A percentile compares a stretch with the other conserved stretches of the same genome.
These are phyloP conservation scores for Hemithea aestivaria DNA, from an alignment of 2,888 invertebrate species.

Conservation along the genomic window DNA sequence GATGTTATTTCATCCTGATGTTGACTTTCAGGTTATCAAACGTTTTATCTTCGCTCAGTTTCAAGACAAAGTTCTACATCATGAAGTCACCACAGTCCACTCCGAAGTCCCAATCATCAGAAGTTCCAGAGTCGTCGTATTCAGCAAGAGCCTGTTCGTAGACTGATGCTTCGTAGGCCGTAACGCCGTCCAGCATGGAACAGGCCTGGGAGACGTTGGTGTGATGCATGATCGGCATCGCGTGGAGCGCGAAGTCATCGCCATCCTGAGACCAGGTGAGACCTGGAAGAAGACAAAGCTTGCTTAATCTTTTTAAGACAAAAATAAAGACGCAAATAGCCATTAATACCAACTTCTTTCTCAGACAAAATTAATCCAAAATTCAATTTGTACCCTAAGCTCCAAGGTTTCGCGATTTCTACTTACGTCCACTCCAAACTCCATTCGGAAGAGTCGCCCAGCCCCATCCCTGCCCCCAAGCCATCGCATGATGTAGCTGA, in stretches of 20 bases:
- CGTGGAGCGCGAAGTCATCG: slow-evolving; percentile 82
- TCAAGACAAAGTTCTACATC: slow-evolving; percentile 66
- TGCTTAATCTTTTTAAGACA: background rate
- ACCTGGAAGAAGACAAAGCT: slow-evolving; percentile 52
- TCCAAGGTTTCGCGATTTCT: slow-evolving; percentile 1
- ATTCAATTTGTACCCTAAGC: slow-evolving; percentile 2
- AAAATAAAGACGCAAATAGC: too few relatives aligned
- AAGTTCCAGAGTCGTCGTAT: slow-evolving; percentile 74
- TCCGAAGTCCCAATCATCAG: slow-evolving; percentile 84
- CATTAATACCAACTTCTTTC: too few relatives aligned
- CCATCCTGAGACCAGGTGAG: slow-evolving; percentile 83
- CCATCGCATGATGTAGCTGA: slow-evolving; percentile 67
- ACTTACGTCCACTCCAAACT: slow-evolving; percentile 77
- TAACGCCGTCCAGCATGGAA: slow-evolving; percentile 76
- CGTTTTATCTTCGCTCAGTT: background rate
- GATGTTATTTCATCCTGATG: too few relatives aligned
- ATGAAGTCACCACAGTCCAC: slow-evolving; percentile 86
- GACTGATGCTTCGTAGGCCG: slow-evolving; percentile 79
- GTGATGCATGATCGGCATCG: slow-evolving; percentile 82
- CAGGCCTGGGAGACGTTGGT: slow-evolving; percentile 80
- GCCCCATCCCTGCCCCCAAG: slow-evolving; percentile 85
- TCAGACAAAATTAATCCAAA: too few relatives aligned
- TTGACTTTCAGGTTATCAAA: too few relatives aligned
- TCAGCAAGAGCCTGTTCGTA: slow-evolving; percentile 81
- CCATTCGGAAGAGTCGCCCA: slow-evolving; percentile 81